phyloP scores from a whole-genome alignment of 92 coral and sea anemone species.

The Montipora capitata region DNA sequence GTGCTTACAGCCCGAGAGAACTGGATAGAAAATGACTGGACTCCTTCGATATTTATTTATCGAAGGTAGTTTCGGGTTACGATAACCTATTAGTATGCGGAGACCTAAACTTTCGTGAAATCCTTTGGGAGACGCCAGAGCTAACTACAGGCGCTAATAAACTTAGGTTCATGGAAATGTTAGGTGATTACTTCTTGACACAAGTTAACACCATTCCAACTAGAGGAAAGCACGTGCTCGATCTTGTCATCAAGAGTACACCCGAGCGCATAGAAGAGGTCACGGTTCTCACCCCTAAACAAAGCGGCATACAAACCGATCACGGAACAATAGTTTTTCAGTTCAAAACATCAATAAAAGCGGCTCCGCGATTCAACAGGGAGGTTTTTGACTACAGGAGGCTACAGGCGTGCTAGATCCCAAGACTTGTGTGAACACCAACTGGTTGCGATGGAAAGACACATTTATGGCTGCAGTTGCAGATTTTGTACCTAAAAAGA shows the following conservation, averaged over 20 bases:
- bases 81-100: conserved; percentile 26
- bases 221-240: conserved; percentile 58
- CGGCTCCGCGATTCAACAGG: no score
- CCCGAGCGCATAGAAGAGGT: neutral
- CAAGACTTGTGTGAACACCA: no score
- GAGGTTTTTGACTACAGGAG: no score
- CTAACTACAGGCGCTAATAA: conserved; percentile 29
- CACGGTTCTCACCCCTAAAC: neutral
- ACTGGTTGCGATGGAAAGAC: no score
- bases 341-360: no score
- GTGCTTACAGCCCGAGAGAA: no score
- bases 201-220: conserved; percentile 59
- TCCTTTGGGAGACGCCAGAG: conserved; percentile 28
- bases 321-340: neutral
- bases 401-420: no score
- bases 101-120: conserved; percentile 50
- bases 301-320: neutral
- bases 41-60: neutral
- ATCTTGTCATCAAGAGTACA: conserved; percentile 55
- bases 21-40: no score
- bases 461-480: no score
- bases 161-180: conserved; percentile 34
- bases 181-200: conserved; percentile 44
- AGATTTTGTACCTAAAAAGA: no score
- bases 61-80: no score